phyloP scores from a whole-genome alignment of 53 echinoderm and acorn worm species.

The Actinopyga echinites region DNA sequence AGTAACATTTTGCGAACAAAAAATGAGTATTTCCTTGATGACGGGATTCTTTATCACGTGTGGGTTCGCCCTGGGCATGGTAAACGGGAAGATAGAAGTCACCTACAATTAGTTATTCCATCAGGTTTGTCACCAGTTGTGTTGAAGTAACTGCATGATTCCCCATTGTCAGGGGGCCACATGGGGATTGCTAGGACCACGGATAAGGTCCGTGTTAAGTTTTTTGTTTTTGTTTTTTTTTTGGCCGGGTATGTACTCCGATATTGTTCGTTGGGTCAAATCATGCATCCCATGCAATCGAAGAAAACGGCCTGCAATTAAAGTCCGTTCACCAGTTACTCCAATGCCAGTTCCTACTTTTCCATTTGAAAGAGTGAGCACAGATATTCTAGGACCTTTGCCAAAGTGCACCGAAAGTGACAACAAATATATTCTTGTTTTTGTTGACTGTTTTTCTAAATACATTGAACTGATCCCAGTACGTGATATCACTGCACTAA shows the following conservation, averaged over 20 bases:
- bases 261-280: conserved; percentile 40
- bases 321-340: conserved; percentile 26
- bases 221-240: not conserved
- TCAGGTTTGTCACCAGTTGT: not conserved
- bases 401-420: conserved; percentile 37
- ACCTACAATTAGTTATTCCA: conserved; percentile 33
- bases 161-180: conserved; percentile 39
- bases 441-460: conserved; percentile 56
- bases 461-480: conserved; percentile 33
- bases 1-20: not conserved
- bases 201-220: conserved; percentile 38
- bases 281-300: conserved; percentile 41
- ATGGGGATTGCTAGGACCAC: conserved; percentile 41
- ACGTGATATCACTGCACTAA: conserved; percentile 17
- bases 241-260: conserved; percentile 29
- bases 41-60: conserved; percentile 42
- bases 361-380: conserved; percentile 51
- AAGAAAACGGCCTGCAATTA: conserved; percentile 21
- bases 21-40: conserved; percentile 38
- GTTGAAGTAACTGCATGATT: conserved; percentile 39
- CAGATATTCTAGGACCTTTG: conserved; percentile 56
- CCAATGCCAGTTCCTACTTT: conserved; percentile 47
- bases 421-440: conserved; percentile 61
- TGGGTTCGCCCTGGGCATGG: conserved; percentile 3
- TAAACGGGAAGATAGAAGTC: not conserved